Evolutionary conservation across 2,797 vertebrate species (phyloP).

Genomic region (Alexandromys oeconomus): DNA sequence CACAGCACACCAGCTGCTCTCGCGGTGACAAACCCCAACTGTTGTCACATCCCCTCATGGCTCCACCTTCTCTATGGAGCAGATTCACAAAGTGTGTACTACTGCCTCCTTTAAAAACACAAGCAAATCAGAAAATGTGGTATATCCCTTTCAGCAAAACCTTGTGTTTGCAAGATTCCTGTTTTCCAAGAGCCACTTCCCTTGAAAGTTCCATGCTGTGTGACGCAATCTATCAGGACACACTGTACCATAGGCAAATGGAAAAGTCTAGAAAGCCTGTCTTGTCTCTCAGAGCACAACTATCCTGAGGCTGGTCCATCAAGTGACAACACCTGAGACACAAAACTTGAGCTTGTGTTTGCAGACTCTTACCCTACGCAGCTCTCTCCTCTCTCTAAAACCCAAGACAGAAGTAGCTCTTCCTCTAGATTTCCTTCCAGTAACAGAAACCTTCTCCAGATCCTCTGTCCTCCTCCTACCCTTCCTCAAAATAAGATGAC

Average conservation of each 20-base stretch:
- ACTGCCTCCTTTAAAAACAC: neutral
- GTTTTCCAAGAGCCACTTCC: neutral
- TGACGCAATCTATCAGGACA: neutral
- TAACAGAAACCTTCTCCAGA: no score
- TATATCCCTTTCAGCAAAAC: neutral
- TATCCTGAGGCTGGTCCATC: neutral
- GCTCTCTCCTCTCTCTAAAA: neutral
- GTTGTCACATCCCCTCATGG: neutral
- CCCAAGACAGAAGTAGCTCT: neutral
- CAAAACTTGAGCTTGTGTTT: neutral
- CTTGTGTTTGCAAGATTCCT: neutral
- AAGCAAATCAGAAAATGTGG: neutral
- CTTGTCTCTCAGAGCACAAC: rapidly evolving
- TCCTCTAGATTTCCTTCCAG: neutral
- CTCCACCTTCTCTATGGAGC: neutral
- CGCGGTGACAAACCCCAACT: neutral
- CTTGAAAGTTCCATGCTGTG: neutral
- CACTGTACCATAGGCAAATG: rapidly evolving
- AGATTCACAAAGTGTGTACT: neutral
- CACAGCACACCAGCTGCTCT: neutral
- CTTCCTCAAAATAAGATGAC: neutral
- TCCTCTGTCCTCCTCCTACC: neutral
- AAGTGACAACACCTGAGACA: neutral
- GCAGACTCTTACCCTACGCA: rapidly evolving
- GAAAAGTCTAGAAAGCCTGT: neutral